Evolutionary conservation across 2,888 invertebrate species (phyloP).

Genomic region (Nomada fabriciana): DNA sequence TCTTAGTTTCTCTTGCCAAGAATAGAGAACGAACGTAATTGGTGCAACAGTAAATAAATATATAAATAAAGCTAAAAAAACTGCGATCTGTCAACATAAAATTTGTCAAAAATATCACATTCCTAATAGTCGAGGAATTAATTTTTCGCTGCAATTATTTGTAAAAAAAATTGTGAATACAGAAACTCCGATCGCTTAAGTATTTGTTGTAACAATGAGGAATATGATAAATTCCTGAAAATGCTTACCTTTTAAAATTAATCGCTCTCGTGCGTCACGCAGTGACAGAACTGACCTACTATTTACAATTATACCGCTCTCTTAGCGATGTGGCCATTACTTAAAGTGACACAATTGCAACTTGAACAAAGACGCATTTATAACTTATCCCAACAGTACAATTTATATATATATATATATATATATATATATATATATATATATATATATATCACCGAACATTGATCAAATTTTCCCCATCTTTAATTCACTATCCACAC

Average conservation of each 20-base stretch:
- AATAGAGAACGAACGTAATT: not conserved
- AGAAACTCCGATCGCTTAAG: not conserved
- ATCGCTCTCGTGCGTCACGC: not conserved
- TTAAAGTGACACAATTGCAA: not conserved
- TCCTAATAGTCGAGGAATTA: too few species aligned
- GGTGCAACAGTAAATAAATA: too few species aligned
- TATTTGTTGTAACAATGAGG: not conserved
- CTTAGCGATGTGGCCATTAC: not conserved
- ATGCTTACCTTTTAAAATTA: conserved; percentile 21
- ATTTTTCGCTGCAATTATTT: too few species aligned
- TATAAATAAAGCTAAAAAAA: not conserved
- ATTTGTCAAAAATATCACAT: too few species aligned
- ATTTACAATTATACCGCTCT: not conserved
- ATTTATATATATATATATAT: not conserved
- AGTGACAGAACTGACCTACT: not conserved
- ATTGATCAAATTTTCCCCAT: not conserved
- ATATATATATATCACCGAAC: not conserved
- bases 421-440: too few species aligned
- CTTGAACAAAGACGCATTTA: not conserved
- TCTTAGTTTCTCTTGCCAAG: not conserved
- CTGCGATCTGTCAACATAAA: too few species aligned
- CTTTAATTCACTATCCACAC: not conserved
- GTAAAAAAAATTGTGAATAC: too few species aligned
- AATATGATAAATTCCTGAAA: not conserved
- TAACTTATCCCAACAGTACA: not conserved